These are phyloP conservation scores for Pongo pygmaeus DNA, from an alignment of 2,113 vertebrate species.

Conservation along the genomic window DNA sequence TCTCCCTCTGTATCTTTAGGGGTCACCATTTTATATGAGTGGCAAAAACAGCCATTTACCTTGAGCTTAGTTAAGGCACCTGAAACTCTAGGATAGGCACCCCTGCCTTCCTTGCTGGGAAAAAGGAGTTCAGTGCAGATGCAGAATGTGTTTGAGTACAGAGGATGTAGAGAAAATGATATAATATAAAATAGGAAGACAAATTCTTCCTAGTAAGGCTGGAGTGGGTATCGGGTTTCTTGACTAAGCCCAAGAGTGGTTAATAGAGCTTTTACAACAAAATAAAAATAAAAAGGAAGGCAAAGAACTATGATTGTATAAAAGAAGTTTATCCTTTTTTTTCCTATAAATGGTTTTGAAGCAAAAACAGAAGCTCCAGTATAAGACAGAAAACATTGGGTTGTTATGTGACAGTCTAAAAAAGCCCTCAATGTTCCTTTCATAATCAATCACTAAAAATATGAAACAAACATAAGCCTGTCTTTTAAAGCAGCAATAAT, in stretches of 20 bases:
- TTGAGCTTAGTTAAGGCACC: background rate
- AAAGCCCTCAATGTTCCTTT: conserved; percentile 32
- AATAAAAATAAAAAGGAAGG: background rate
- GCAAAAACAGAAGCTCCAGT: background rate
- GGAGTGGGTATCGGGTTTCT: background rate
- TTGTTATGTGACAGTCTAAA: conserved; percentile 43
- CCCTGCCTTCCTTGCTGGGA: background rate
- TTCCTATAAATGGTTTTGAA: background rate
- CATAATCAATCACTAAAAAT: background rate
- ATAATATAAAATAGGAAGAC: background rate
- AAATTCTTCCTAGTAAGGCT: background rate
- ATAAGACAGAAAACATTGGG: background rate
- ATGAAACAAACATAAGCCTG: background rate
- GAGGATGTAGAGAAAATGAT: background rate
- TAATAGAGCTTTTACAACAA: background rate
- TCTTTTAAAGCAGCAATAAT: conserved; percentile 46
- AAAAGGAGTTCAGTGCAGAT: background rate
- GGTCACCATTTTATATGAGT: background rate
- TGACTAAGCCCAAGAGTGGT: background rate
- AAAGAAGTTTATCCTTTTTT: background rate
- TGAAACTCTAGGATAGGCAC: background rate
- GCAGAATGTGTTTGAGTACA: background rate
- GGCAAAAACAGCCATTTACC: background rate
- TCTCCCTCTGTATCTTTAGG: background rate
- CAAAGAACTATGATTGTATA: background rate